These are phyloP conservation scores for Lordiphosa mommai DNA, from an alignment of 1,140 invertebrate genomes.

Conservation along the genomic window DNA sequence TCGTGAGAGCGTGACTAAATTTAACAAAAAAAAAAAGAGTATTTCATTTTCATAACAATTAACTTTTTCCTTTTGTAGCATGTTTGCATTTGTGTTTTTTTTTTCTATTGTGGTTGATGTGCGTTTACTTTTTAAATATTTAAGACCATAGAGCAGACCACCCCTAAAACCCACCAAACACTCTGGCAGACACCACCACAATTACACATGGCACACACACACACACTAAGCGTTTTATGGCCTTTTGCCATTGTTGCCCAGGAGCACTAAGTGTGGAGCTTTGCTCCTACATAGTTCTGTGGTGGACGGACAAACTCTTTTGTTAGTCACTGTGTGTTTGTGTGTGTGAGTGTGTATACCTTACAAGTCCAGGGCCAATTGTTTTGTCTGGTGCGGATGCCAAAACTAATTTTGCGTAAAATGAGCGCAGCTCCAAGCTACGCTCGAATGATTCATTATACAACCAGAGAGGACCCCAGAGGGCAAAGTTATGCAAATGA, in stretches of 20 bases:
- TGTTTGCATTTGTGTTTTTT: slow-evolving; percentile 30
- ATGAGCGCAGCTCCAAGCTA: slow-evolving; percentile 47
- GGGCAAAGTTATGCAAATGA: slow-evolving; percentile 56
- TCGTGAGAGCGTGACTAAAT: too few relatives aligned
- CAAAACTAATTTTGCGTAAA: slow-evolving; percentile 71
- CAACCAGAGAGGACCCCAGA: neutral
- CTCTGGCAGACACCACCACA: slow-evolving; percentile 11
- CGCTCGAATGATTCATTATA: slow-evolving; percentile 64
- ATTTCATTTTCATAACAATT: slow-evolving; percentile 7
- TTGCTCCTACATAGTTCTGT: slow-evolving; percentile 11
- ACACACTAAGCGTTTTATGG: slow-evolving; percentile 52
- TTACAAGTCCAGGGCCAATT: slow-evolving; percentile 30
- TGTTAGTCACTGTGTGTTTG: neutral
- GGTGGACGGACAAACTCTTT: slow-evolving; percentile 8
- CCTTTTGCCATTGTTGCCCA: slow-evolving; percentile 39
- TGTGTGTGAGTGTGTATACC: slow-evolving; percentile 26
- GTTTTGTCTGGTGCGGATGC: slow-evolving; percentile 68
- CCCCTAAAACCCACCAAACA: slow-evolving; percentile 1
- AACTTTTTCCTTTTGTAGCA: neutral
- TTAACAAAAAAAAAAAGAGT: too few relatives aligned
- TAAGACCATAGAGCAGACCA: slow-evolving; percentile 61
- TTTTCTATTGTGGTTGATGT: slow-evolving; percentile 37
- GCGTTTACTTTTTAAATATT: slow-evolving; percentile 63
- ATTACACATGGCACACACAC: slow-evolving; percentile 7
- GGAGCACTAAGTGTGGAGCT: slow-evolving; percentile 24